These are phyloP conservation scores for Chromis chromis DNA, from an alignment of 2,797 vertebrate genomes.

Conservation along the genomic window DNA sequence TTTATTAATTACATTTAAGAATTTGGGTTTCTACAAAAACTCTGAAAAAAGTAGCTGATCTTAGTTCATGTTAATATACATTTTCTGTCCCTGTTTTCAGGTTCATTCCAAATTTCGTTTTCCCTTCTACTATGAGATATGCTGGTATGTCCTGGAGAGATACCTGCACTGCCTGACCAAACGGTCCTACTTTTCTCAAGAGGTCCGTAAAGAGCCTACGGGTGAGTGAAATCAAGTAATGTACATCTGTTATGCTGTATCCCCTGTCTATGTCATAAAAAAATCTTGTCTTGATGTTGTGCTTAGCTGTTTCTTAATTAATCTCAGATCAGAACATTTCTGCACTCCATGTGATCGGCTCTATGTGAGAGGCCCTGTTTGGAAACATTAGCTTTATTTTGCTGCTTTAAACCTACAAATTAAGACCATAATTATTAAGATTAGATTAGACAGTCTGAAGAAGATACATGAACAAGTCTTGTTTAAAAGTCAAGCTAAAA, in stretches of 20 bases:
- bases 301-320: slow-evolving; percentile 24
- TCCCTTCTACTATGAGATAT: slow-evolving; percentile 99
- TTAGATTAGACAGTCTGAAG: not conserved
- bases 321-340: slow-evolving; percentile 11
- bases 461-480: not conserved
- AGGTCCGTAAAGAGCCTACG: slow-evolving; percentile 87
- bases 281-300: slow-evolving; percentile 11
- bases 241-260: slow-evolving; percentile 12
- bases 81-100: slow-evolving; percentile 80
- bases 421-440: not conserved
- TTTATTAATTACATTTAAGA: not conserved
- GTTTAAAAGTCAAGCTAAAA: not conserved
- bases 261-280: too few species aligned
- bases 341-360: not conserved
- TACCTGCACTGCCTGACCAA: slow-evolving; percentile 95
- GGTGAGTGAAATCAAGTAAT: slow-evolving; percentile 83
- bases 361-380: not conserved
- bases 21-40: not conserved
- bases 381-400: not conserved
- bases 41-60: not conserved
- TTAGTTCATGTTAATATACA: not conserved
- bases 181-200: slow-evolving; percentile 91
- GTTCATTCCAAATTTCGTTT: slow-evolving; percentile 98
- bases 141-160: slow-evolving; percentile 98
- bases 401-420: not conserved